These are phyloP conservation scores for Caenorhabditis imperialis DNA, from an alignment of 2,888 invertebrate species.

Conservation along the genomic window DNA sequence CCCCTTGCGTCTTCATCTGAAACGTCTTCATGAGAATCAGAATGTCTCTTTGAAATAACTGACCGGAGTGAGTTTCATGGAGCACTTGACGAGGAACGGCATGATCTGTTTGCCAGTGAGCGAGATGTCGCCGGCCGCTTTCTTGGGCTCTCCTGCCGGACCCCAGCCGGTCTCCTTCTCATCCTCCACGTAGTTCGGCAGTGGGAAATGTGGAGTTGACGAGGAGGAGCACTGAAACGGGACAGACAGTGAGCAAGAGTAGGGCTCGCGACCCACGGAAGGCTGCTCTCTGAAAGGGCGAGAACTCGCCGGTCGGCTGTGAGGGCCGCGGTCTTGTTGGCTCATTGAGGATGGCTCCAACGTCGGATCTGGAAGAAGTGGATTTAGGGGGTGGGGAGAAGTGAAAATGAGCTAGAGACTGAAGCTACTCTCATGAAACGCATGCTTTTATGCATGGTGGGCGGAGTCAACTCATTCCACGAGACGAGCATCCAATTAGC, in stretches of 20 bases:
- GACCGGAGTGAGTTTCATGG: conserved; percentile 60
- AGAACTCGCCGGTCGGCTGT: no score
- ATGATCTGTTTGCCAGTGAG: conserved; percentile 65
- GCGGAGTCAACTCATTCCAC: no score
- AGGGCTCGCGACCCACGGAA: no score
- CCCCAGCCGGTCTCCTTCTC: background rate
- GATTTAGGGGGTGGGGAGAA: no score
- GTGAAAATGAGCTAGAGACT: no score
- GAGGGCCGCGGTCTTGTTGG: no score
- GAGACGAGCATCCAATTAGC: no score
- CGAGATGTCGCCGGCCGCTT: conserved; percentile 71
- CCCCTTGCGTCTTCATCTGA: conserved; percentile 68
- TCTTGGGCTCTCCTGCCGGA: conserved; percentile 53
- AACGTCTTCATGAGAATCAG: conserved; percentile 11
- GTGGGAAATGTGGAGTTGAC: conserved; percentile 3
- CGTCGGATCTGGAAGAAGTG: no score
- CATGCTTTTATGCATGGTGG: no score
- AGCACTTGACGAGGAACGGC: conserved; percentile 68
- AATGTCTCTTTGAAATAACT: background rate
- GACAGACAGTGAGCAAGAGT: background rate
- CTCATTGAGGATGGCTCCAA: no score
- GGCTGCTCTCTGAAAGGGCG: no score
- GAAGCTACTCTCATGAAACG: no score
- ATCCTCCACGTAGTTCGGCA: conserved; percentile 18
- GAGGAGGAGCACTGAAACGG: conserved; percentile 4